Evolutionary conservation across 2,113 vertebrate genomes (phyloP).

Genomic region (Dunckerocampus dactyliophorus): DNA sequence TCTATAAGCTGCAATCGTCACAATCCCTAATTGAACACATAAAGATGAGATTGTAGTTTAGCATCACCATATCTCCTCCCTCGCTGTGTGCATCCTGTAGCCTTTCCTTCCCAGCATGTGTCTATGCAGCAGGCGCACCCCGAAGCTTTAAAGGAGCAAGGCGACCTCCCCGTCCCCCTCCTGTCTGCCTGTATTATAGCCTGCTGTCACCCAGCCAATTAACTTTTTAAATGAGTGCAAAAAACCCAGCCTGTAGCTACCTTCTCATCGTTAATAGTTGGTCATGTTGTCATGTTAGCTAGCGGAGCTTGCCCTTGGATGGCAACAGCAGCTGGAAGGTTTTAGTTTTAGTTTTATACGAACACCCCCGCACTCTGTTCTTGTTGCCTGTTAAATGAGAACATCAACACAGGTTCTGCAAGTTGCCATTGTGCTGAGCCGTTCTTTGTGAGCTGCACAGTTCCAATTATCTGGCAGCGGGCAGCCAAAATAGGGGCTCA

Average conservation of each 20-base stretch:
- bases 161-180: not conserved
- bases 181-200: not conserved
- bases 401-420: not conserved
- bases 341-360: not conserved
- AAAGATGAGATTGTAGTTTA: not conserved
- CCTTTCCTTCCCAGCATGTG: not conserved
- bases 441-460: not conserved
- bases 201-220: not conserved
- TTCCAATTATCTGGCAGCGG: not conserved
- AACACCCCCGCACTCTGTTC: not conserved
- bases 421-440: not conserved
- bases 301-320: not conserved
- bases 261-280: constrained; percentile 2
- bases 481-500: not conserved
- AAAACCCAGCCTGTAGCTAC: constrained; percentile 1
- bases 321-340: not conserved
- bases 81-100: not conserved
- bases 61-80: not conserved
- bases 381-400: not conserved
- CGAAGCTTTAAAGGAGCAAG: not conserved
- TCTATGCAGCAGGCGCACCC: not conserved
- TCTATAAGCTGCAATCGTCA: not conserved
- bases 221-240: not conserved
- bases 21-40: too few species aligned
- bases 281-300: not conserved